phyloP scores from a whole-genome alignment of 1,140 invertebrate genomes.

The Cotesia chilonis region DNA sequence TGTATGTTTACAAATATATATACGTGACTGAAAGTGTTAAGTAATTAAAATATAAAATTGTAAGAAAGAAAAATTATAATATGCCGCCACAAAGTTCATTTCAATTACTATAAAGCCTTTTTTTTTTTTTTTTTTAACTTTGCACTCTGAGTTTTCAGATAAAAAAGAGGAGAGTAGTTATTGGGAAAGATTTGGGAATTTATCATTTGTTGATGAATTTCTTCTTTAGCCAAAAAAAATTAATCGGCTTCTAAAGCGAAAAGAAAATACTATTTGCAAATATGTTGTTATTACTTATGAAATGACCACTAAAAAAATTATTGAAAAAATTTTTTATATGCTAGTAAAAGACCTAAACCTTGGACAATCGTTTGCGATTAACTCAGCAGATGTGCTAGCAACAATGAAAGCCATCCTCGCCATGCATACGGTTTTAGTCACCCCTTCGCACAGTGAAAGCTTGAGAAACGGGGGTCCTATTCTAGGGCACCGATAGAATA shows the following conservation, averaged over 20 bases:
- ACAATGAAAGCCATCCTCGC: slow-evolving; percentile 55
- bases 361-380: slow-evolving; percentile 63
- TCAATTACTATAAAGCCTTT: background rate
- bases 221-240: too few species aligned
- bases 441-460: slow-evolving; percentile 50
- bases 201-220: too few species aligned
- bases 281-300: too few species aligned
- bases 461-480: slow-evolving; percentile 52
- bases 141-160: too few species aligned
- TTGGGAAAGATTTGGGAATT: too few species aligned
- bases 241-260: too few species aligned
- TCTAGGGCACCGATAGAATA: slow-evolving; percentile 39
- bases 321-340: slow-evolving; percentile 8
- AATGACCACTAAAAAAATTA: background rate
- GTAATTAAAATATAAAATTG: slow-evolving; percentile 56
- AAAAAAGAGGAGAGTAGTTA: too few species aligned
- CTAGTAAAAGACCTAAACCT: slow-evolving; percentile 46
- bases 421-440: slow-evolving; percentile 20
- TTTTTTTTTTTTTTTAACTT: background rate
- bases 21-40: slow-evolving; percentile 35
- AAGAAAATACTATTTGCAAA: too few species aligned
- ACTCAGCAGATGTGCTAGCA: slow-evolving; percentile 63
- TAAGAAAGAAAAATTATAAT: slow-evolving; percentile 33
- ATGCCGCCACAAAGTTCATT: too few species aligned
- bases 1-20: background rate